Base-by-base conservation (phyloP, 2,113 vertebrate species). In the Seriola quinqueradiata region DNA sequence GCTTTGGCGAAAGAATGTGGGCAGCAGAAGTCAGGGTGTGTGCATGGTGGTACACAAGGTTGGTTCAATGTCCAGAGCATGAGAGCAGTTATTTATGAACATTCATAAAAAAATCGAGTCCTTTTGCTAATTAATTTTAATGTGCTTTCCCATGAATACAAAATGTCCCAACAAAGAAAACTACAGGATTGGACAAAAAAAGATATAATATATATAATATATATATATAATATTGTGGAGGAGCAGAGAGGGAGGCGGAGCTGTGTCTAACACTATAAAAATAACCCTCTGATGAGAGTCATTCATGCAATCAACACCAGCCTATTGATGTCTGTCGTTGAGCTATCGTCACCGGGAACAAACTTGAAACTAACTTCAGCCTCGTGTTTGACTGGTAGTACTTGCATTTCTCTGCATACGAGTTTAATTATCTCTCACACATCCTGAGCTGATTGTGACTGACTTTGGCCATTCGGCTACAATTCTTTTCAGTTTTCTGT, bases 31-130 rank as follows among this genome's bases (percentile, higher is more conserved):
- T 80, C 60, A 63, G 38, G 66, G 57, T 59, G 23, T 63, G 69
- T 73, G 48, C 8, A 52, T 75, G 63, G 55, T 57, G 16, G 28
- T 23, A 23, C 28, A 58, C 82, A 90, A 87, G 79, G 73, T 81
- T 74, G 70, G 34, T 67, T 73, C 73, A 83, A 85, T 83, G 79
- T 82, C 61, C 75, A 48, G 11, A 79, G 57, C 25, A 58, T 42
- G n/a, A 42, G 21, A 63, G 48, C 66, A 63, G 32, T 36, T 76
- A 46, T 82, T 64, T 38, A 59, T 11, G 4, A 38, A 46, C 42
- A 14, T 28, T 28, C 28, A 28, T 28, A 28, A 28, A 28, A 52
- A 44, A 36, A 38, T n/a, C 16, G n/a, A 64, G 5, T 64, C 8
- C 34, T 61, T 60, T 36, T 5, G 16, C 9, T 54, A 3, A 16